Conservation (phyloP, 2,888 invertebrate species). For the Cataglyphis rosenhaueri region DNA sequence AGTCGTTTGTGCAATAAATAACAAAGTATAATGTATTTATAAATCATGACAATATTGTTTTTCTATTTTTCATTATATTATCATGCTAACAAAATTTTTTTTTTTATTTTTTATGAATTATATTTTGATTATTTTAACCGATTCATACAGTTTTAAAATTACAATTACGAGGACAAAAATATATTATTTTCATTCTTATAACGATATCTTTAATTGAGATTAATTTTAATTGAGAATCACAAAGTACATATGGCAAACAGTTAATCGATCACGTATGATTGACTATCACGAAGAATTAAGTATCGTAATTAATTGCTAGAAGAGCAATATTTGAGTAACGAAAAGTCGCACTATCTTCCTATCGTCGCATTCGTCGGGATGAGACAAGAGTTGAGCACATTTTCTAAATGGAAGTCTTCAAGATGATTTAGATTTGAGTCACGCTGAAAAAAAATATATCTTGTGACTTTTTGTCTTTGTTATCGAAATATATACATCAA, state of each 20-base stretch:
- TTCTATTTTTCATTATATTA: neutral
- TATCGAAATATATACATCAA: neutral
- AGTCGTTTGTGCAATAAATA: neutral
- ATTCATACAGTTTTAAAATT: neutral
- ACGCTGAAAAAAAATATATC: neutral
- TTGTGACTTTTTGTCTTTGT: neutral
- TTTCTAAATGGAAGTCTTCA: slow-evolving; percentile 38
- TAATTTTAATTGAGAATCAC: neutral
- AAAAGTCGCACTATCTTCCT: neutral
- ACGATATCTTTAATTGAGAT: neutral
- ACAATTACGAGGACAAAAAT: neutral
- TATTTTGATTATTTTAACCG: neutral
- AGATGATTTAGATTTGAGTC: slow-evolving; percentile 23
- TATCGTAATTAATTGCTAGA: slow-evolving; percentile 23
- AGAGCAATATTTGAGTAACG: slow-evolving; percentile 35
- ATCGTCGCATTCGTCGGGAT: neutral
- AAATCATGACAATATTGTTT: neutral
- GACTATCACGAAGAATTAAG: neutral
- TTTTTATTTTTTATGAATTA: neutral
- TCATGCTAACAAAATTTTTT: neutral
- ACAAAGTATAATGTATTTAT: neutral
- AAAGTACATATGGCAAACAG: neutral
- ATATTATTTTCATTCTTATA: neutral
- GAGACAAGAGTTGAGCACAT: slow-evolving; percentile 2
- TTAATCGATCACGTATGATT: neutral